Conservation (phyloP, 2,888 invertebrate species). For the Macrophya annulata region DNA sequence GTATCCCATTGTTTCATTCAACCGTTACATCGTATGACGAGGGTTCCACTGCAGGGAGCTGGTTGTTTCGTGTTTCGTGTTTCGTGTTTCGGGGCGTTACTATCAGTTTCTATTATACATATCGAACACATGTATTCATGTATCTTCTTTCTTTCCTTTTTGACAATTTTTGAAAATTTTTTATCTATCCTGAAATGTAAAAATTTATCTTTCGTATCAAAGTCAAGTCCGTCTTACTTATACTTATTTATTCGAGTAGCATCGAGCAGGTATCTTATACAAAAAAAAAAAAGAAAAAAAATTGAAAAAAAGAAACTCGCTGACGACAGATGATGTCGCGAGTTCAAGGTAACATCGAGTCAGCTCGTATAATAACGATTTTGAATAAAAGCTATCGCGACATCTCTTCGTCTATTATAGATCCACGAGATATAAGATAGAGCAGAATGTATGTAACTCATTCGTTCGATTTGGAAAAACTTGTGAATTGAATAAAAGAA, state of each 20-base stretch:
- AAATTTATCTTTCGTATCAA: not conserved
- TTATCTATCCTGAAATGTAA: not conserved
- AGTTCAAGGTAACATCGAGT: conserved; percentile 41
- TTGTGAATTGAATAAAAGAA: not conserved
- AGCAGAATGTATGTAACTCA: no score
- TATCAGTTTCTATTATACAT: not conserved
- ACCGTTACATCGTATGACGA: not conserved
- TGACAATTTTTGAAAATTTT: no score
- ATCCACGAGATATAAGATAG: not conserved
- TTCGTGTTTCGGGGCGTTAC: conserved; percentile 11
- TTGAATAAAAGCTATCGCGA: not conserved
- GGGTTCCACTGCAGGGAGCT: not conserved
- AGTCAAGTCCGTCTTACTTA: not conserved
- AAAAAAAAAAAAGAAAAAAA: not conserved
- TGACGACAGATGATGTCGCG: conserved; percentile 38
- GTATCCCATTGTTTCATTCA: conserved; percentile 23
- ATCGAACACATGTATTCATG: not conserved
- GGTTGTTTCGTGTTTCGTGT: not conserved
- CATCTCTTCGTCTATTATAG: not conserved
- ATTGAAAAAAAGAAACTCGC: not conserved
- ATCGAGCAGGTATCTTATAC: not conserved
- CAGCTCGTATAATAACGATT: not conserved
- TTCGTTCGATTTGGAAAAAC: not conserved
- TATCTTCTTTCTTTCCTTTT: not conserved
- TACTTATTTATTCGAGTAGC: no score